These are phyloP conservation scores for Cryptomyrus ogoouensis DNA, from an alignment of 2,113 vertebrate species.

Conservation along the genomic window DNA sequence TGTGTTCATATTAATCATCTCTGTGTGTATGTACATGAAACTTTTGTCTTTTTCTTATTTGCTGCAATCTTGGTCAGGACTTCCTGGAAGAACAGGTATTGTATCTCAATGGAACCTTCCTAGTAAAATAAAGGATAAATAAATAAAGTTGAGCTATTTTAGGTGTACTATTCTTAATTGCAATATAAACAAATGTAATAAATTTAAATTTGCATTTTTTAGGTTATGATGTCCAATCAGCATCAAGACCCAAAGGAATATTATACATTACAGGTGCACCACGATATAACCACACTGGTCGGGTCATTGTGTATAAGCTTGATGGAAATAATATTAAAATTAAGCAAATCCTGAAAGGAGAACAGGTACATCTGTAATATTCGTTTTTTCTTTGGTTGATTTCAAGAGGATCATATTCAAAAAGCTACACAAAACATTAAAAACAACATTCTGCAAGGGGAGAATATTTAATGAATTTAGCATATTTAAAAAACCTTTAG, in stretches of 20 bases:
- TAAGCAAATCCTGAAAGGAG: constrained; percentile 76
- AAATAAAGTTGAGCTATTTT: neutral
- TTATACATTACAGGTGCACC: constrained; percentile 87
- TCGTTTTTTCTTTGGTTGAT: neutral
- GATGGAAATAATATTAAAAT: constrained; percentile 53
- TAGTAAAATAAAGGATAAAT: too few species aligned
- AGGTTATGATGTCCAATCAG: constrained; percentile 90
- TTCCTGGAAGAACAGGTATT: too few species aligned
- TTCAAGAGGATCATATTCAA: neutral
- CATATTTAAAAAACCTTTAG: neutral
- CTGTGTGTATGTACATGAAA: too few species aligned
- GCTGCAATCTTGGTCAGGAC: too few species aligned
- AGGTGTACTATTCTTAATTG: neutral
- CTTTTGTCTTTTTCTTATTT: too few species aligned
- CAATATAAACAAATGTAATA: neutral
- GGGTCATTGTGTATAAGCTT: constrained; percentile 79
- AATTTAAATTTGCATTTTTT: neutral
- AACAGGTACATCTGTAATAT: constrained; percentile 70
- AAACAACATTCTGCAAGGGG: neutral
- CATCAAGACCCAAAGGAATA: constrained; percentile 59
- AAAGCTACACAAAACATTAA: neutral
- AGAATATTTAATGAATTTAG: neutral
- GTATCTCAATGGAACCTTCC: too few species aligned
- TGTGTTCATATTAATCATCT: too few species aligned
- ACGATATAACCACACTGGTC: constrained; percentile 88